These are phyloP conservation scores for Rhingia campestris DNA, from an alignment of 2,888 invertebrate species.

Conservation along the genomic window DNA sequence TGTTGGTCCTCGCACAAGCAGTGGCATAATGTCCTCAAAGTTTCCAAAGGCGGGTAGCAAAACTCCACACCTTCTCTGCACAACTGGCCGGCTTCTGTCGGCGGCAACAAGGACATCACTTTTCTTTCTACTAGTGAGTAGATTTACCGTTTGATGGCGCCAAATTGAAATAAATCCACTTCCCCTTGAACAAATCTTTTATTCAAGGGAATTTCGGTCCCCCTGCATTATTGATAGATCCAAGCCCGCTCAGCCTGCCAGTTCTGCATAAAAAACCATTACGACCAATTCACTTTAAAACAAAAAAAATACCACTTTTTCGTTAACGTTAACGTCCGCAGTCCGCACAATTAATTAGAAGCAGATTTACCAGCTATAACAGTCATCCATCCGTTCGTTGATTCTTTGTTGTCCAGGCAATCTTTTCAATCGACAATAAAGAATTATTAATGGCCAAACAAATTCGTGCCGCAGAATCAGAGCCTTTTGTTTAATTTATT, in stretches of 20 bases:
- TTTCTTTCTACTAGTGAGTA: constrained; percentile 13
- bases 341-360: constrained; percentile 68
- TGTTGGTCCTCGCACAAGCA: constrained; percentile 5
- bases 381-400: constrained; percentile 51
- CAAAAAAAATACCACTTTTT: constrained; percentile 26
- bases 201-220: constrained; percentile 37
- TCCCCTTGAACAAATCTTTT: constrained; percentile 58
- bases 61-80: constrained; percentile 32
- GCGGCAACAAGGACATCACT: constrained; percentile 47
- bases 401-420: constrained; percentile 33
- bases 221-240: constrained; percentile 52
- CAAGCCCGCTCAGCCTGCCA: background rate
- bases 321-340: background rate
- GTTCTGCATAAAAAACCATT: background rate
- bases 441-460: constrained; percentile 74
- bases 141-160: constrained; percentile 44
- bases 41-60: constrained; percentile 45
- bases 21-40: constrained; percentile 25
- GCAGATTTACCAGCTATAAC: constrained; percentile 57
- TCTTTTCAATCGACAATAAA: constrained; percentile 73
- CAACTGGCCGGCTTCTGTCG: background rate
- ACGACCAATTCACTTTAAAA: constrained; percentile 36
- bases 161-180: constrained; percentile 70
- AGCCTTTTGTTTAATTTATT: constrained; percentile 68
- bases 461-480: constrained; percentile 58